Evolutionary conservation across 2,113 vertebrate genomes (phyloP), one percentile per base, ranked within the genome.

Genomic region (Platichthys flesus): DNA sequence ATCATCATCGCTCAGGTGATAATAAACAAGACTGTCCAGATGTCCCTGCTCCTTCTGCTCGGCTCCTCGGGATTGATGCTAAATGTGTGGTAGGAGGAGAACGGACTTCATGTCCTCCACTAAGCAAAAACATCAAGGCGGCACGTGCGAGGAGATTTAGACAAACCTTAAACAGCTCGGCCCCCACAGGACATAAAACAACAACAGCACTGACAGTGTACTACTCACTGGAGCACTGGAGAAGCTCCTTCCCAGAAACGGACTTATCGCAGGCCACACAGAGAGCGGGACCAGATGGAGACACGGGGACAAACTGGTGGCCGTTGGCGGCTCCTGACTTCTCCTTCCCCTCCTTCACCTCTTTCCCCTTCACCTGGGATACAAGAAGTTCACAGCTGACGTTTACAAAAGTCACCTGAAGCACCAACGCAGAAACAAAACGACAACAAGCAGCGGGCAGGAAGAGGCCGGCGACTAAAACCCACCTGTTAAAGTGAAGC

Each of bases 191-290:
- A 88, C 83, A 67, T 82, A 66, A 74, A 86, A 78, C 73, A 84
- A 55, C 63, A 71, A 55, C 63, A 71, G 40, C 3, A 55, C 70
- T 85, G 83, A 65, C 76, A 85, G 81, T 52, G 4, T 64, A 68
- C 35, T 81, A 96, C 97, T 96, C 91, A 98, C 96, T 79, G 79
- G 93, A 95, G 86, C 97, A 98, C 81, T 98, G 96, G 71, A 97
- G 62, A 3, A 95, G 94, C 65, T 97, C 97, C 83, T 96, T 98
- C 83, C 95, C 96, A 75, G 94, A 83, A 57, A 96, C 91, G 0
- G 94, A 88, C 85, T 96, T 97, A 74, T 98, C 97, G 69, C 97
- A 98, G 49, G 93, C 95, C 66, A 93, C 93, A 89, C 96, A 98
- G 21, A 93, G 93, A 12, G 94, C 81, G n/a, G 94, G 85, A 31